Base-by-base conservation (phyloP, 1,140 invertebrate species). In the Leptinotarsa texana region DNA sequence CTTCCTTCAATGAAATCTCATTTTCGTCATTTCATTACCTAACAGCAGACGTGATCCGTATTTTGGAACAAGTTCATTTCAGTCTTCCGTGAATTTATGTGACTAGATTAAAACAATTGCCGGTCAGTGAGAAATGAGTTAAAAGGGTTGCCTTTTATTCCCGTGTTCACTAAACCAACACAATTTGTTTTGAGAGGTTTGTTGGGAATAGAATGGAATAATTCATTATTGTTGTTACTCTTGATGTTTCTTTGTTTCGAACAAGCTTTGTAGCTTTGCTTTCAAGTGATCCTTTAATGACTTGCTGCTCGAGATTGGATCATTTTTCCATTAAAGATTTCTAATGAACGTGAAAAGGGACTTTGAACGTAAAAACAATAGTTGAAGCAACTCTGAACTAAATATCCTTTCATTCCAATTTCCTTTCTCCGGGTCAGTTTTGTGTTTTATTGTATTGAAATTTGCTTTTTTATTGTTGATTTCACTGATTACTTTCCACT, bases 41-140 rank as follows among this genome's bases (percentile, higher is more conserved):
- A 57, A 57, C 51, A 17, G 1, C 51, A 57, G 6, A 57, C 15
- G 51, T 57, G 51, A 57, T 18, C 4, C 51, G 51, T 57, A 18
- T 57, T 57, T 18, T 13, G 51, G 33, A 42, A 11, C 33, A 42
- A 42, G 33, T 42, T 42, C 33, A 42, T 57, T 15, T n/a, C 15
- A 18, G n/a, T 18, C n/a, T 57, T 57, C 51, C 15, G 15, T 13
- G 15, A 57, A 57, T 57, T 57, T 18, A 15, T 57, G 15, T 18
- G 17, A 57, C 51, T 57, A 15, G 51, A 57, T 57, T 57, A 18
- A 57, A 57, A 57, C 51, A 57, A 57, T 57, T 57, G 51, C 51
- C 51, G 51, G 51, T 57, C 51, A 57, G 51, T n/a, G n/a, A 15
- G 51, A 57, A 57, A 57, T 57, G 51, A 57, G 51, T 57, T 57